Evolutionary conservation across 2,797 vertebrate species (phyloP).

Genomic region (Anas capensis): DNA sequence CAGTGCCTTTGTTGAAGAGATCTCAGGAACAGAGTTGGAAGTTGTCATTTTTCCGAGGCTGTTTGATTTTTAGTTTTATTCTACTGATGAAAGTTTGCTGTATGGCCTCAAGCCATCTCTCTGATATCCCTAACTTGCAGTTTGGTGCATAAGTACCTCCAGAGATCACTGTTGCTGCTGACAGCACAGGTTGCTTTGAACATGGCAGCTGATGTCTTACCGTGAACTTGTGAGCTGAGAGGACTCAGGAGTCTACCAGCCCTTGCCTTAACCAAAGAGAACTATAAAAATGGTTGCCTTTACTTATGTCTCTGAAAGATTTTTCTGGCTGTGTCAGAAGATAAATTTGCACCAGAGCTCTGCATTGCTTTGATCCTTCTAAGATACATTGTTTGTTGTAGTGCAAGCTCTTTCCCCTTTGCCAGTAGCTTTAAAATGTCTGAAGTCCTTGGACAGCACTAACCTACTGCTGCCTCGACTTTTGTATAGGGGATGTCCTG

Average conservation of each 20-base stretch:
- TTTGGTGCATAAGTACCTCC: slow-evolving; percentile 11
- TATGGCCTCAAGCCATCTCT: background rate
- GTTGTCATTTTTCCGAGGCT: background rate
- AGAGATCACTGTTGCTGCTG: background rate
- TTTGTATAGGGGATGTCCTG: background rate
- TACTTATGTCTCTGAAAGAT: background rate
- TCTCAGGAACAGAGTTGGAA: background rate
- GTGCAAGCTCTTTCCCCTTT: background rate
- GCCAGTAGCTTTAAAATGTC: background rate
- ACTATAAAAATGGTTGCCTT: slow-evolving; percentile 22
- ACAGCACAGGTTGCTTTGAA: slow-evolving; percentile 4
- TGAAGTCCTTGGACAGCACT: background rate
- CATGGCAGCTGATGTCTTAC: background rate
- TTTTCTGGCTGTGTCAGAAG: slow-evolving; percentile 28
- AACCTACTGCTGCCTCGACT: background rate
- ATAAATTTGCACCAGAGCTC: background rate
- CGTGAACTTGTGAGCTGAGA: background rate
- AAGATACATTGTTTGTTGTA: background rate
- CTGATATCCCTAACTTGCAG: background rate
- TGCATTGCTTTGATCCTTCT: background rate
- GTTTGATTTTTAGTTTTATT: background rate
- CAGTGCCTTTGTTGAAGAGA: slow-evolving; percentile 84
- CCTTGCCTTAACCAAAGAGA: slow-evolving; percentile 53
- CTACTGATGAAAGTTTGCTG: background rate
- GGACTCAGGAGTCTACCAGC: background rate